A percentile compares a stretch with the other conserved stretches of the same genome.
phyloP scores from a whole-genome alignment of 2,113 vertebrate genomes.

The Petromus typicus region DNA sequence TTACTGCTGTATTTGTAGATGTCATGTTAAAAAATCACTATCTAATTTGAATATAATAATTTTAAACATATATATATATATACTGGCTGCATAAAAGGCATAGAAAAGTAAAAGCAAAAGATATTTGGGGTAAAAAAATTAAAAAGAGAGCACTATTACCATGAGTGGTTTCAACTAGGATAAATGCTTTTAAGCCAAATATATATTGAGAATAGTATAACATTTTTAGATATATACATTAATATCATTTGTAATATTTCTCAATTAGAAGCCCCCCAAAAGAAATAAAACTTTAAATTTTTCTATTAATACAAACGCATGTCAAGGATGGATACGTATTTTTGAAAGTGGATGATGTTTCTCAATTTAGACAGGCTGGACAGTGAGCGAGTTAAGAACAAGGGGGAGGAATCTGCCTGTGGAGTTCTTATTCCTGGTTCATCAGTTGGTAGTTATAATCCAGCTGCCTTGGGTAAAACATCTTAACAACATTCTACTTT shows the following conservation, averaged over 20 bases:
- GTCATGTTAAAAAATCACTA: neutral
- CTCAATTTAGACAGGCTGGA: neutral
- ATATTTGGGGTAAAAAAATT: neutral
- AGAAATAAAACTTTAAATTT: neutral
- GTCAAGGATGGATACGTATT: neutral
- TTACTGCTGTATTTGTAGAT: constrained; percentile 31
- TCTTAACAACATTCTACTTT: neutral
- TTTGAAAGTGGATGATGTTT: neutral
- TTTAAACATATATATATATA: constrained; percentile 16
- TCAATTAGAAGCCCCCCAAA: neutral
- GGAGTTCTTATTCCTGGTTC: neutral
- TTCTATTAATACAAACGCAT: neutral
- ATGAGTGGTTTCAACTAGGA: neutral
- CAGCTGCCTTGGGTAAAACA: neutral
- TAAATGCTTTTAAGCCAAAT: neutral
- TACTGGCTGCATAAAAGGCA: neutral
- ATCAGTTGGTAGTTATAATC: neutral
- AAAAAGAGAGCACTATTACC: neutral
- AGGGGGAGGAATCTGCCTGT: neutral
- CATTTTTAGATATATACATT: neutral
- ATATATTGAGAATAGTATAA: neutral
- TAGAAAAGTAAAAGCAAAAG: neutral
- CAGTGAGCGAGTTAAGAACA: neutral
- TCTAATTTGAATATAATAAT: constrained; percentile 20
- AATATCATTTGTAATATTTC: neutral